Evolutionary conservation across 1,140 invertebrate species (phyloP), one percentile per base, ranked within the genome.

Genomic region (Lepidotrigona ventralis): DNA sequence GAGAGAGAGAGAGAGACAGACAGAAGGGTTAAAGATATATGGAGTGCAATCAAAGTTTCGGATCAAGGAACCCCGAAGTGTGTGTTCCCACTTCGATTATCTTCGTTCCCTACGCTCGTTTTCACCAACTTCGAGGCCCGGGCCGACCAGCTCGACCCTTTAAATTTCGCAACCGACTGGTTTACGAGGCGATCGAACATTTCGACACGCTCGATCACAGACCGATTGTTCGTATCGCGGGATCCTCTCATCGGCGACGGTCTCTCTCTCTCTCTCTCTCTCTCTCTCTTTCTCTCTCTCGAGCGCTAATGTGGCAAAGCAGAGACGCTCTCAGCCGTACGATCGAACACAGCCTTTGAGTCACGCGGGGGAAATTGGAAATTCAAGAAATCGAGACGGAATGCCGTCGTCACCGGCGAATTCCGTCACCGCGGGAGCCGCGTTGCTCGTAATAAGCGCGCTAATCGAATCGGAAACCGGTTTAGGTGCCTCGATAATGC

Each of bases 391-490:
- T 23, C 69, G 69, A 51, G 21, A 39, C 9, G 69, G 46, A 26
- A 71, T 46, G 69, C n/a, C 33, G 23, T 4, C 33, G 33, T 33
- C 3, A 9, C 6, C 69, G 21, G 15, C 33, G 33, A 51, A 51
- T 51, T n/a, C 69, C 33, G 15, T 19, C 68, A 12, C 68, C 21
- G 1, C 21, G 58, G n/a, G 8, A 56, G 3, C 26, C 9, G 46
- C 11, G 26, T 33, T 11, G 3, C 68, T 19, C 33, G 69, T 71
- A 71, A 71, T 51, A n/a, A 71, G 69, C 69, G 46, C n/a, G n/a
- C 51, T 71, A 71, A 71, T 71, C 39, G 23, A 71, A 71, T 51
- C 39, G 39, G 14, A 26, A 21, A 71, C 69, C 69, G 69, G 69
- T 71, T 71, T 51, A 70, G 39, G 39, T 8, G 69, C 39, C 26